These are phyloP conservation scores for Amphiprion percula DNA, from an alignment of 2,113 vertebrate species.

Conservation along the genomic window DNA sequence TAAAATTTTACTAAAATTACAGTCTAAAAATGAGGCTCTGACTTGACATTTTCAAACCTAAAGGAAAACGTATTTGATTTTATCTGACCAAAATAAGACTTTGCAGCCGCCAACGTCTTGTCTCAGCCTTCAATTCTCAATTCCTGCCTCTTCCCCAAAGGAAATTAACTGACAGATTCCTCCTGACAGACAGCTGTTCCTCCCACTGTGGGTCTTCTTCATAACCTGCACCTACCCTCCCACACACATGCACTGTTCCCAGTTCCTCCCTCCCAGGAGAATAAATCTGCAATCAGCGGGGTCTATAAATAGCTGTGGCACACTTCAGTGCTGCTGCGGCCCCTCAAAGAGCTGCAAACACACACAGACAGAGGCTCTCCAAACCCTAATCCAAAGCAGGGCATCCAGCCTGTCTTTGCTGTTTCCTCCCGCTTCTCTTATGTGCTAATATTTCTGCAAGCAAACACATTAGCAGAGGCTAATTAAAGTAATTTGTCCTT, in stretches of 20 bases:
- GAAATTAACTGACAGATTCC: constrained; percentile 84
- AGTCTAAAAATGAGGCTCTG: too few species aligned
- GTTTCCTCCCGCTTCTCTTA: constrained; percentile 36
- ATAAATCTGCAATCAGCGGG: constrained; percentile 87
- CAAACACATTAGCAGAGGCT: constrained; percentile 77
- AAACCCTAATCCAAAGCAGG: constrained; percentile 56
- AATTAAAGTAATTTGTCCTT: constrained; percentile 82
- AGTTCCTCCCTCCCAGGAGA: constrained; percentile 76
- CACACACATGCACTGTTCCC: constrained; percentile 43
- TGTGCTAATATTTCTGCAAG: constrained; percentile 65
- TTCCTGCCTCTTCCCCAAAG: constrained; percentile 76
- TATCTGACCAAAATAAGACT: constrained; percentile 21
- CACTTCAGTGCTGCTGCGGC: constrained; percentile 73
- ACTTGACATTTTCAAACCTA: too few species aligned
- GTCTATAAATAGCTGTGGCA: constrained; percentile 84
- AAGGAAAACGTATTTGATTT: too few species aligned
- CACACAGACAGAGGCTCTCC: constrained; percentile 29
- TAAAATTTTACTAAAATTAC: too few species aligned
- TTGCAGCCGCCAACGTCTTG: constrained; percentile 29
- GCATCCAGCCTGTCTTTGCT: constrained; percentile 25
- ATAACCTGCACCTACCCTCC: constrained; percentile 70
- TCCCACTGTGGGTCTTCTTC: constrained; percentile 73
- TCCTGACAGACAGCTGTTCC: constrained; percentile 86
- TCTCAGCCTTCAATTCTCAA: constrained; percentile 65
- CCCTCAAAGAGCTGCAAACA: constrained; percentile 58